These are phyloP conservation scores for Brachylomia viminalis DNA, from an alignment of 2,888 invertebrate species.

Conservation along the genomic window DNA sequence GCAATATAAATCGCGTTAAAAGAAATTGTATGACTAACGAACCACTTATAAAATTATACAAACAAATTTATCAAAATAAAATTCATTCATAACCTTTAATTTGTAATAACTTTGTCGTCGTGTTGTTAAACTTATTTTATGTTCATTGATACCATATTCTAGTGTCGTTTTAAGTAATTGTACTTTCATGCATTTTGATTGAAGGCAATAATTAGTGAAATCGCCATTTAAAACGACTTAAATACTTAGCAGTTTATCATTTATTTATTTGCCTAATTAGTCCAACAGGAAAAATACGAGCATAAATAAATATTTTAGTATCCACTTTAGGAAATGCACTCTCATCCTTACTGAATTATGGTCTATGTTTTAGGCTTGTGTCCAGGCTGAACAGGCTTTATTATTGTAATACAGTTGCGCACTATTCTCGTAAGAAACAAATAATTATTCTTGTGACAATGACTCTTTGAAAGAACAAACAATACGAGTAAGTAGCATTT, in stretches of 20 bases:
- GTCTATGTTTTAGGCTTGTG: neutral
- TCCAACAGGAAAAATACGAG: neutral
- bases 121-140: neutral
- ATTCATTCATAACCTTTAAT: neutral
- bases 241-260: neutral
- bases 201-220: neutral
- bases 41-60: neutral
- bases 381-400: neutral
- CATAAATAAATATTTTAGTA: neutral
- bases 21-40: neutral
- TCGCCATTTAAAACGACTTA: neutral
- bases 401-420: neutral
- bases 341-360: neutral
- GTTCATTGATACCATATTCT: neutral
- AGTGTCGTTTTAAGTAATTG: neutral
- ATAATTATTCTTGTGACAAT: too few species aligned
- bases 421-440: neutral
- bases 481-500: neutral
- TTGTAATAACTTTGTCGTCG: neutral
- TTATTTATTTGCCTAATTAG: neutral
- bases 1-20: neutral
- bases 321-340: too few species aligned
- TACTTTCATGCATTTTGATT: neutral
- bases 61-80: neutral
- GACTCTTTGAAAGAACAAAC: neutral